phyloP scores from a whole-genome alignment of 2,113 vertebrate species.

The Halichoeres trimaculatus region DNA sequence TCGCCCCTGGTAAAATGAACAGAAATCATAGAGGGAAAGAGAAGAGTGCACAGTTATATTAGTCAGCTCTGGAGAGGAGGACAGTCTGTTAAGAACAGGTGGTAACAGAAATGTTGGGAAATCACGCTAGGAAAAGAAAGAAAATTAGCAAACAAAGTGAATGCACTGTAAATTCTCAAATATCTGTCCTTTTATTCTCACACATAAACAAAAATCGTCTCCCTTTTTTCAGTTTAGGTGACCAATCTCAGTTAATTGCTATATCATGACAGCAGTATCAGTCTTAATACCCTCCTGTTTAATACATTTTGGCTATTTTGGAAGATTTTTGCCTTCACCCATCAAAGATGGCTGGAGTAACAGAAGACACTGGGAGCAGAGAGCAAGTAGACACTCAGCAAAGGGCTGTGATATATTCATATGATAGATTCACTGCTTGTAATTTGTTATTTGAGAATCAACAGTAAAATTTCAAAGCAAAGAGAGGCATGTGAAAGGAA shows the following conservation, averaged over 20 bases:
- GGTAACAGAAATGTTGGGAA: constrained; percentile 32
- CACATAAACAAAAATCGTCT: no score
- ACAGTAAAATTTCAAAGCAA: constrained; percentile 27
- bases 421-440: not conserved
- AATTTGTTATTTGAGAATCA: constrained; percentile 46
- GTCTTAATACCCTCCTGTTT: no score
- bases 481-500: constrained; percentile 20
- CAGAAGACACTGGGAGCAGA: no score
- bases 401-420: no score
- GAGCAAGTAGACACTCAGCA: no score
- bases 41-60: constrained; percentile 51
- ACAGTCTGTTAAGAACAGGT: constrained; percentile 35
- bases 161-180: constrained; percentile 48
- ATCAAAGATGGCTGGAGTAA: no score
- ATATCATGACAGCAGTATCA: no score
- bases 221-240: not conserved
- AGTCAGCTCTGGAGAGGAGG: constrained; percentile 6
- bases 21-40: constrained; percentile 62
- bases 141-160: constrained; percentile 21
- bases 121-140: constrained; percentile 31
- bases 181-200: not conserved
- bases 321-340: no score
- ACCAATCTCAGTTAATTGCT: not conserved
- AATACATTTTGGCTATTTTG: no score
- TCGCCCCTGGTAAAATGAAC: constrained; percentile 61